Evolutionary conservation across 2,113 vertebrate genomes (phyloP).

Genomic region (Blennius ocellaris): DNA sequence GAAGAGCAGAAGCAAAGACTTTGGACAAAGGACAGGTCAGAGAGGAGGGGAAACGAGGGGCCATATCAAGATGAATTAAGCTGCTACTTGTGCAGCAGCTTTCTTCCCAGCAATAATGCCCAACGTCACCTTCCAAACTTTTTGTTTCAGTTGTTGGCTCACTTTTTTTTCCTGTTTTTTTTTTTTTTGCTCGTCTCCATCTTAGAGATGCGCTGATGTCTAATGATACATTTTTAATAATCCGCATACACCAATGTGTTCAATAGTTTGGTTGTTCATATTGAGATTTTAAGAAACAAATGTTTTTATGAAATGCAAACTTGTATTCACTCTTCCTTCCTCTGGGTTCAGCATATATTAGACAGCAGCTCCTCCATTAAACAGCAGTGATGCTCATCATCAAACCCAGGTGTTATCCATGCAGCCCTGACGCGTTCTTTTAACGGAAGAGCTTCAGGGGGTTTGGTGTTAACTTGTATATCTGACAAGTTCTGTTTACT

Average conservation of each 20-base stretch:
- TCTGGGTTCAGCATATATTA: neutral
- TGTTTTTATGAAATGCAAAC: conserved; percentile 15
- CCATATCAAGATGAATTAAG: conserved; percentile 54
- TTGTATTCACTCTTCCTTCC: neutral
- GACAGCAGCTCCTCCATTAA: too few relatives aligned
- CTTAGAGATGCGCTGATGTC: conserved; percentile 49
- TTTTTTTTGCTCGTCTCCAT: conserved; percentile 54
- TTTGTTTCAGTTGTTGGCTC: conserved; percentile 45
- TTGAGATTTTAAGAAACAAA: neutral
- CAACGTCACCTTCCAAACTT: conserved; percentile 53
- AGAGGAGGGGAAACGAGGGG: conserved; percentile 33
- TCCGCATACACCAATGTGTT: neutral
- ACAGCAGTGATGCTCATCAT: too few relatives aligned
- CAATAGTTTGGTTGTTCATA: conserved; percentile 22
- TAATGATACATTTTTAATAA: conserved; percentile 19
- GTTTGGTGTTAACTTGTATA: conserved; percentile 52
- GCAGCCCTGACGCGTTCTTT: too few relatives aligned
- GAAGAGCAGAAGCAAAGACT: conserved; percentile 61
- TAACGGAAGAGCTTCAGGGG: conserved; percentile 51
- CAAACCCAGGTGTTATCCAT: too few relatives aligned
- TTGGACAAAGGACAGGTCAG: conserved; percentile 22
- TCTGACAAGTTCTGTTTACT: conserved; percentile 75
- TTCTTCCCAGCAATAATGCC: conserved; percentile 82
- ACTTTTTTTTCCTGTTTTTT: conserved; percentile 53
- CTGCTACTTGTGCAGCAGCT: conserved; percentile 66